A percentile compares a stretch with the other conserved stretches of the same genome.
Evolutionary conservation across 1,140 invertebrate genomes (phyloP).

Genomic region (Orchestia grillus): DNA sequence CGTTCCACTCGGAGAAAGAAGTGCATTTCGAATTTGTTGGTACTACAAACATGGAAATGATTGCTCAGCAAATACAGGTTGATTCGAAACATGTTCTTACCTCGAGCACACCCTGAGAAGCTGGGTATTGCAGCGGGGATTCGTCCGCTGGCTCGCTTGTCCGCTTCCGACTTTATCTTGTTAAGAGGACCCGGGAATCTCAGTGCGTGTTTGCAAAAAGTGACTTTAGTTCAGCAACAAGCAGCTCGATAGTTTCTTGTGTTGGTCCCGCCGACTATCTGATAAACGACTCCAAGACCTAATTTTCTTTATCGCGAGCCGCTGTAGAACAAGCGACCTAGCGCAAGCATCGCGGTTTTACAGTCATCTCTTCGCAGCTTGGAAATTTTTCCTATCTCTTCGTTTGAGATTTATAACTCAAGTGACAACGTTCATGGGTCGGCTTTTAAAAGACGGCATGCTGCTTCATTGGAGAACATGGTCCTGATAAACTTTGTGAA

Average conservation of each 20-base stretch:
- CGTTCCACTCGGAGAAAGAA: neutral
- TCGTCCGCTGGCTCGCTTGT: slow-evolving; percentile 13
- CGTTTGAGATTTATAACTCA: slow-evolving; percentile 30
- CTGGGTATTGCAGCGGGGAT: neutral
- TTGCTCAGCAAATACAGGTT: neutral
- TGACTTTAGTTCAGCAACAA: neutral
- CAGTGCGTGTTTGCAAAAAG: slow-evolving; percentile 31
- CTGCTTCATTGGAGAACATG: neutral
- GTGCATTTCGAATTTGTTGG: neutral
- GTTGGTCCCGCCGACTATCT: slow-evolving; percentile 30
- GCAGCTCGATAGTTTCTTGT: slow-evolving; percentile 54
- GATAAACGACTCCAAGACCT: slow-evolving; percentile 20
- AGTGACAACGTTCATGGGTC: slow-evolving; percentile 44
- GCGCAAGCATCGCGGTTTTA: slow-evolving; percentile 4
- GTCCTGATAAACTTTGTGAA: neutral
- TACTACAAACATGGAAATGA: neutral
- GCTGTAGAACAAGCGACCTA: slow-evolving; percentile 43
- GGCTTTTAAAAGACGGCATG: neutral
- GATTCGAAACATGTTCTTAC: neutral
- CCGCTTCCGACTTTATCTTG: slow-evolving; percentile 43
- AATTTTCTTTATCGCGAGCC: slow-evolving; percentile 45
- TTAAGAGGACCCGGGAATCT: slow-evolving; percentile 16
- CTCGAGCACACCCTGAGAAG: neutral
- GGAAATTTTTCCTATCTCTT: slow-evolving; percentile 37
- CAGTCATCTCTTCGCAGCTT: slow-evolving; percentile 12